Evolutionary conservation across 2,888 invertebrate genomes (phyloP), one percentile per base, ranked within the genome.

Genomic region (Mimachlamys varia): DNA sequence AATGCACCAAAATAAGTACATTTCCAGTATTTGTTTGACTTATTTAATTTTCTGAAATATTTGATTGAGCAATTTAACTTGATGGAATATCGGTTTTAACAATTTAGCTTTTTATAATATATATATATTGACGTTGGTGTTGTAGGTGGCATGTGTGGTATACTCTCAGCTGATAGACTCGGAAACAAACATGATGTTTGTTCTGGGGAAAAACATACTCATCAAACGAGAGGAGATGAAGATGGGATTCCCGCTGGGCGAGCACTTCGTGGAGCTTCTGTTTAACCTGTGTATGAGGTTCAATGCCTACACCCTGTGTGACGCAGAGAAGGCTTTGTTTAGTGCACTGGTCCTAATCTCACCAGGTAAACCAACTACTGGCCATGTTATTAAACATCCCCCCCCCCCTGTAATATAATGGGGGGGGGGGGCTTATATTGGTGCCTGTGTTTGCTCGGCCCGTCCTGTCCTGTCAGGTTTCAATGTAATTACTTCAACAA

Each of bases 131-230:
- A 76, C 17, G 33, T 76, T 76, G 27, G n/a, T 62, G 88, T 62
- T 93, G 10, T 93, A 96, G 96, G 96, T 96, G 90, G 96, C 96
- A 10, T 96, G 96, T 94, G 95, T 96, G 37, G 95, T 96, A 88
- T 96, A 96, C 93, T 94, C 96, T 17, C 95, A 95, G 88, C 96
- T 96, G 92, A 95, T 96, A n/a, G 96, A 96, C 89, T 94, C 94
- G 1, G 96, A 95, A 19, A 95, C 94, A 55, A 96, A 96, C 93
- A 94, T 95, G 22, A 96, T 96, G 92, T 96, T 94, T 93, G 94
- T 96, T 89, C 94, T 95, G 53, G 95, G 95, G 89, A 95, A 95
- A 92, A 95, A 94, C 49, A 93, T 94, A 87, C 93, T 95, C 19
- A 95, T 96, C 19, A 94, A 94, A 49, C 93, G 95, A 37, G 96